Percentiles rank a stretch among this genome's conserved stretches.
Conservation (phyloP, 2,113 vertebrate genomes). For the Notarius quadriscutis region DNA sequence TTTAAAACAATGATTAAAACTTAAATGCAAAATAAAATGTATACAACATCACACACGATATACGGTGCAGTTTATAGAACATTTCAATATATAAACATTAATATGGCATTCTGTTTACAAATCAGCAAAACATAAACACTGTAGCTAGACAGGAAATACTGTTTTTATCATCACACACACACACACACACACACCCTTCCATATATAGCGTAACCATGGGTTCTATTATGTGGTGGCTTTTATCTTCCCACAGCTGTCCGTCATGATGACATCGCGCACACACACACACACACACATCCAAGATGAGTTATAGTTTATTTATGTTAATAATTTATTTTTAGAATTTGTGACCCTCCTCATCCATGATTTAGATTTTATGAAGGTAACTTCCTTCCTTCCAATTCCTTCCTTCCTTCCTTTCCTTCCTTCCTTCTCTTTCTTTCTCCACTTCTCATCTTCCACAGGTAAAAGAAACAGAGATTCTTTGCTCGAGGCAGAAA, state of each 20-base stretch:
- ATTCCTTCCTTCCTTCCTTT: not conserved
- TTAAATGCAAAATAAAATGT: too few relatives aligned
- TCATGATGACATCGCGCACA: not conserved
- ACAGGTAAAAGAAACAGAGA: too few relatives aligned
- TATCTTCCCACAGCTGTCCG: not conserved
- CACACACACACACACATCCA: not conserved
- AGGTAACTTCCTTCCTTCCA: not conserved
- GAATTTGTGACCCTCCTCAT: not conserved
- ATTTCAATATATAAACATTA: too few relatives aligned
- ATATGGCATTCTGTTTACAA: too few relatives aligned
- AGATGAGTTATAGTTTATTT: not conserved
- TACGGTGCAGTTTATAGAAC: too few relatives aligned
- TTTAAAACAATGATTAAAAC: too few relatives aligned
- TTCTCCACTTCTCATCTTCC: too few relatives aligned
- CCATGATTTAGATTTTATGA: not conserved
- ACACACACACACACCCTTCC: not conserved
- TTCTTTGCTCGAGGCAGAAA: too few relatives aligned
- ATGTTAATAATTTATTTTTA: not conserved
- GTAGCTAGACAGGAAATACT: too few relatives aligned
- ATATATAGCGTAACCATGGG: not conserved
- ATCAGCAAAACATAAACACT: too few relatives aligned
- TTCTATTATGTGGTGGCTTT: not conserved
- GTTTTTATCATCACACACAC: not conserved
- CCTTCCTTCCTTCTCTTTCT: too few relatives aligned
- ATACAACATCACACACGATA: too few relatives aligned